Evolutionary conservation across 2,113 vertebrate genomes (phyloP).

Genomic region (Cebus imitator): DNA sequence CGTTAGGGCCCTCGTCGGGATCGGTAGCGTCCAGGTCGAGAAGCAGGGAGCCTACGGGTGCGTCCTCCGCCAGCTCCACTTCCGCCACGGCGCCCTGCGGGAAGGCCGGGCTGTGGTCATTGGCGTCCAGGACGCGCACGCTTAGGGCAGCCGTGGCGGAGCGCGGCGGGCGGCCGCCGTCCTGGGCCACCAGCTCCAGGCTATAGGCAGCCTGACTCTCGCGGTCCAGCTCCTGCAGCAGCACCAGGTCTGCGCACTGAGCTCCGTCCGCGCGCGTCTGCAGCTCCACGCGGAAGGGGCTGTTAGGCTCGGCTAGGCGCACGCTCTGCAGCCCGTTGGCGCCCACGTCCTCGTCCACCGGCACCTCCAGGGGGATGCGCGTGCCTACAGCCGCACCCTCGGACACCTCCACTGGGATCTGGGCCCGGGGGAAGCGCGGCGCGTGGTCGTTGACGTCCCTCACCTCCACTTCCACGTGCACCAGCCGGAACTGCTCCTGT

Average conservation of each 20-base stretch:
- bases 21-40: slow-evolving; percentile 91
- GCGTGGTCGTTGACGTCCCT: slow-evolving; percentile 96
- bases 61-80: slow-evolving; percentile 93
- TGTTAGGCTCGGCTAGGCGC: slow-evolving; percentile 91
- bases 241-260: slow-evolving; percentile 94
- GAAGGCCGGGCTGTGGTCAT: slow-evolving; percentile 95
- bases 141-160: slow-evolving; percentile 91
- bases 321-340: slow-evolving; percentile 95
- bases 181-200: slow-evolving; percentile 92
- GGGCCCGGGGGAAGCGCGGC: slow-evolving; percentile 91
- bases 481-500: slow-evolving; percentile 92
- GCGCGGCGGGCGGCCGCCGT: slow-evolving; percentile 90
- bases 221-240: slow-evolving; percentile 94
- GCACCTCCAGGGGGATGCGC: slow-evolving; percentile 91
- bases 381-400: slow-evolving; percentile 92
- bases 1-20: slow-evolving; percentile 93
- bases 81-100: slow-evolving; percentile 89
- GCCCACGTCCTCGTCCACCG: slow-evolving; percentile 93
- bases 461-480: slow-evolving; percentile 97
- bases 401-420: slow-evolving; percentile 92
- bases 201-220: slow-evolving; percentile 91
- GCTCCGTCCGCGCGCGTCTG: slow-evolving; percentile 94
- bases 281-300: slow-evolving; percentile 94
- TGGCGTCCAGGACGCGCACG: slow-evolving; percentile 93
- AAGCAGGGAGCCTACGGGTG: slow-evolving; percentile 88